Evolutionary conservation across 2,113 vertebrate species (phyloP).

Genomic region (Herpailurus yagouaroundi): DNA sequence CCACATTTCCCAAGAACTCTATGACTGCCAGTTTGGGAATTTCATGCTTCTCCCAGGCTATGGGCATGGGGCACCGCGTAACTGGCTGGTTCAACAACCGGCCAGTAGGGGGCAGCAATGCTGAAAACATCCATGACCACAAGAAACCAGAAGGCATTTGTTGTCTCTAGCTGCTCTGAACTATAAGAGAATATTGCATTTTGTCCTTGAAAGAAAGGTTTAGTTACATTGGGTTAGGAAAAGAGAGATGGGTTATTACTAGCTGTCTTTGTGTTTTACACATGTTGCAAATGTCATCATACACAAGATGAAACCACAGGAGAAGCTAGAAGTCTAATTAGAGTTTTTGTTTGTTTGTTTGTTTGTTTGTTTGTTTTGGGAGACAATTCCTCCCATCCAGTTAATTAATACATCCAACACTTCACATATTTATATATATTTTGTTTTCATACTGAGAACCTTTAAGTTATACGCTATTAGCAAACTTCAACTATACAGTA

Average conservation of each 20-base stretch:
- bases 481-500: not conserved
- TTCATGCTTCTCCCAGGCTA: not conserved
- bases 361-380: not conserved
- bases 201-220: not conserved
- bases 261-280: not conserved
- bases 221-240: not conserved
- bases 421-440: not conserved
- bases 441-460: not conserved
- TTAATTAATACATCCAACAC: not conserved
- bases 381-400: not conserved
- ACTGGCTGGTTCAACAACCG: not conserved
- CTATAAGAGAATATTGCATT: not conserved
- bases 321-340: not conserved
- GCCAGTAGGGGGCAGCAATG: not conserved
- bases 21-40: not conserved
- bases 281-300: not conserved
- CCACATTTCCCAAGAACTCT: not conserved
- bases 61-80: not conserved
- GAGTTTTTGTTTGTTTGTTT: not conserved
- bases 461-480: not conserved
- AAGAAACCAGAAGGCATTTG: not conserved
- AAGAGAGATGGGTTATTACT: not conserved
- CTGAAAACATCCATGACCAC: not conserved
- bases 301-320: not conserved
- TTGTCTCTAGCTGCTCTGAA: not conserved